Base-by-base conservation (phyloP, 2,888 invertebrate genomes). In the Digitonthophagus gazella region DNA sequence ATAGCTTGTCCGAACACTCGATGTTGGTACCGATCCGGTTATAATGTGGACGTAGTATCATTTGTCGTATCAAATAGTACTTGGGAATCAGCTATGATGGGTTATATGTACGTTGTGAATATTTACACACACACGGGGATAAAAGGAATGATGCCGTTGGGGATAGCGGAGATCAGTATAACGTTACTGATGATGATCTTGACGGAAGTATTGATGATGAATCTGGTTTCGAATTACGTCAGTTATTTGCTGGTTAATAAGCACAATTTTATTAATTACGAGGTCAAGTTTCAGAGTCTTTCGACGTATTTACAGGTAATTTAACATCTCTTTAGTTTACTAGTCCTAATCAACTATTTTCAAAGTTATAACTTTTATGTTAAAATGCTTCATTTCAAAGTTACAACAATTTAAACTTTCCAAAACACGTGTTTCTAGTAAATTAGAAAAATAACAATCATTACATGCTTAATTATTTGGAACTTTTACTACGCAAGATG, bases 251-350 rank as follows among this genome's bases (percentile, higher is more conserved):
- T 69, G 15, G 69, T 74, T n/a, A 68, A 66, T 14, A 69, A 71
- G 8, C 66, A 71, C 54, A 71, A 64, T 15, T 68, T 71, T 56
- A 66, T 65, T n/a, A 19, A 66, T 15, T 74, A 72, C 58, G 72
- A 74, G 61, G 67, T 71, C 20, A 68, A 71, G 3, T 71, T 74
- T 15, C 63, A 72, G n/a, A 58, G 71, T 8, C 55, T 74, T 6
- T 66, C 70, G 20, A 65, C 55, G 0, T 72, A 71, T 55, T 64
- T 74, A 8, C 64, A 73, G 69, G 73, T 74, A 19, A n/a, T 28
- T 22, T 16, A n/a, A n/a, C n/a, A n/a, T 44, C 6, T 44, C 11
- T 44, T 44, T 44, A 1, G 6, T 44, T 44, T n/a, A n/a, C n/a
- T n/a, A n/a, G n/a, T n/a, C n/a, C n/a, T n/a, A n/a, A n/a, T 22